Evolutionary conservation across 2,113 vertebrate genomes (phyloP).

Genomic region (Bubo blakistoni): DNA sequence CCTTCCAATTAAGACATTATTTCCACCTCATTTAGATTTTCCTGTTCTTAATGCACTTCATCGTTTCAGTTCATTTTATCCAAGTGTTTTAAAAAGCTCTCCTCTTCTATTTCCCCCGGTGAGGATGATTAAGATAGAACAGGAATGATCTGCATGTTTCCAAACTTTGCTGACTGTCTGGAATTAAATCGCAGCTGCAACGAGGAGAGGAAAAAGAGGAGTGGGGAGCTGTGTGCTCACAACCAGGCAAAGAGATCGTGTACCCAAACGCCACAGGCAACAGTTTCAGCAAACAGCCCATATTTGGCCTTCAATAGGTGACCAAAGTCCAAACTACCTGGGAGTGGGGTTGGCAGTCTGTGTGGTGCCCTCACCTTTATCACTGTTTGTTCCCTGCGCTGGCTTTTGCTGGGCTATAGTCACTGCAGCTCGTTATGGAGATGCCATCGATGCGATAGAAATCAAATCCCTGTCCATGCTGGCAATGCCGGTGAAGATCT

Average conservation of each 20-base stretch:
- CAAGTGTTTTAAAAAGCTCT: constrained; percentile 38
- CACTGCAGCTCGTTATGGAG: background rate
- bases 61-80: constrained; percentile 36
- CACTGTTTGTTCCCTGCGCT: accelerated
- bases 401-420: background rate
- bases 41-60: constrained; percentile 43
- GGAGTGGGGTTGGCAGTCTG: background rate
- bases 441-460: background rate
- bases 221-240: background rate
- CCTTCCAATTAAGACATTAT: constrained; percentile 56
- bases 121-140: constrained; percentile 48
- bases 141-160: constrained; percentile 48
- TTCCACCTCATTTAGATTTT: constrained; percentile 64
- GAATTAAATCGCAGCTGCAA: constrained; percentile 32
- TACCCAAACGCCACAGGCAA: background rate
- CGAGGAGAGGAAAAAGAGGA: background rate
- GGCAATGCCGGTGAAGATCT: background rate
- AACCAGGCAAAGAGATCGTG: background rate
- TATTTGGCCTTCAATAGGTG: background rate
- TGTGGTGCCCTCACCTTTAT: background rate
- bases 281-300: background rate
- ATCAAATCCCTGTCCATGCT: background rate
- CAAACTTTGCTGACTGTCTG: constrained; percentile 56
- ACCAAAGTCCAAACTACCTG: background rate
- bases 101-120: constrained; percentile 42